phyloP scores from a whole-genome alignment of 2,113 vertebrate genomes.

The Dicrurus megarhynchus region DNA sequence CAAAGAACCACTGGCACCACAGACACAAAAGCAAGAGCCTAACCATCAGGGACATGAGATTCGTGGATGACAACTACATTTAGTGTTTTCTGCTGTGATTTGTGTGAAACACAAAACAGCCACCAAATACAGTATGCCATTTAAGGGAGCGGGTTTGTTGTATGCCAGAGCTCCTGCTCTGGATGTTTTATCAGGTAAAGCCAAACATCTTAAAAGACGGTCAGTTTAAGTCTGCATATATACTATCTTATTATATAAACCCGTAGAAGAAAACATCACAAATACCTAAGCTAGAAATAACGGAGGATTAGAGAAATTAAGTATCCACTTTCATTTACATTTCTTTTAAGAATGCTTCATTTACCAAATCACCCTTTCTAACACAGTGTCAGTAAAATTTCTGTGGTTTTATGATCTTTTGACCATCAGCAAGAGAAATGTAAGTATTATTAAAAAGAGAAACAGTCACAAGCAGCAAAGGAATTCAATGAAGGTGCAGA shows the following conservation, averaged over 20 bases:
- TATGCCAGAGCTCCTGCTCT: neutral
- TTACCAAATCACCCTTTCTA: neutral
- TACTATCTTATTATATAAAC: neutral
- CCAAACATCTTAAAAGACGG: neutral
- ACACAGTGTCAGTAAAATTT: neutral
- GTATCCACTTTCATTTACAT: neutral
- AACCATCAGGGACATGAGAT: neutral
- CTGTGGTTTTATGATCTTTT: neutral
- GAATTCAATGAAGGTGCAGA: neutral
- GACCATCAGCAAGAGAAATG: neutral
- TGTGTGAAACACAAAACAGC: neutral
- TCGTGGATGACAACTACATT: neutral
- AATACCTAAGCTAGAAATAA: neutral
- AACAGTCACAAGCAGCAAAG: neutral
- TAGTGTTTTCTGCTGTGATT: neutral
- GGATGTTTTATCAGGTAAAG: neutral
- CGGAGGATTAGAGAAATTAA: neutral
- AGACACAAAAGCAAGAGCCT: neutral
- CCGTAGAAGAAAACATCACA: neutral
- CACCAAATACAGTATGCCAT: neutral
- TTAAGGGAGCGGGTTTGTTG: neutral
- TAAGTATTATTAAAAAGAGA: neutral
- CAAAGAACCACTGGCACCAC: neutral
- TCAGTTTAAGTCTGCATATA: neutral
- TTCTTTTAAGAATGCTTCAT: neutral